phyloP scores from a whole-genome alignment of 2,797 vertebrate species.

The Mastacembelus armatus region DNA sequence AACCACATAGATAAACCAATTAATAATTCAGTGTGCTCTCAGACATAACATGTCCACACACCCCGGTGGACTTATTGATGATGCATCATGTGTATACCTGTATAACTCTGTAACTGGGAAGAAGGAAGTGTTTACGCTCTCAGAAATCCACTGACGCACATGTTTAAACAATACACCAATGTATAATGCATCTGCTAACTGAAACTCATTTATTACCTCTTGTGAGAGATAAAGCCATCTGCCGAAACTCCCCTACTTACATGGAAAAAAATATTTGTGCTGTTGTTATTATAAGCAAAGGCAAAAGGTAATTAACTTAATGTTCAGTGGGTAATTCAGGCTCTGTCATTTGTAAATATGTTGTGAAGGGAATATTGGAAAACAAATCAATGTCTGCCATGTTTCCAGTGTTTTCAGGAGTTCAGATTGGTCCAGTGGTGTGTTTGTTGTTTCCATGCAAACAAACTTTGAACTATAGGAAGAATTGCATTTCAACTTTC shows the following conservation, averaged over 20 bases:
- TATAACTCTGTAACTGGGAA: not conserved
- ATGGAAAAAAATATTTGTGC: not conserved
- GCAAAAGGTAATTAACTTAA: too few species aligned
- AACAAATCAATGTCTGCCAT: not conserved
- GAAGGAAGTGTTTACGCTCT: not conserved
- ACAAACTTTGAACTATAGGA: too few species aligned
- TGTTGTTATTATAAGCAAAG: not conserved
- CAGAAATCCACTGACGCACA: not conserved
- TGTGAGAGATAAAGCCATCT: constrained; percentile 25
- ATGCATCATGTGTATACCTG: constrained; percentile 12
- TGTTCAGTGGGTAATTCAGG: not conserved
- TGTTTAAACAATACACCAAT: constrained; percentile 32
- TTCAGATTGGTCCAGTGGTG: not conserved
- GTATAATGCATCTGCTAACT: constrained; percentile 50
- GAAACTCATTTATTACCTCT: constrained; percentile 66
- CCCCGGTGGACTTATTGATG: too few species aligned
- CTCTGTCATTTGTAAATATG: too few species aligned
- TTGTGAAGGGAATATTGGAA: not conserved
- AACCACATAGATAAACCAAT: constrained; percentile 45
- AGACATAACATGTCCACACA: not conserved
- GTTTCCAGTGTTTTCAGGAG: not conserved
- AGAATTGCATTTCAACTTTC: too few species aligned
- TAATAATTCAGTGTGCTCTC: not conserved
- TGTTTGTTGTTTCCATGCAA: too few species aligned
- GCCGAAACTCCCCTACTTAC: constrained; percentile 14